These are phyloP conservation scores for Callospermophilus lateralis DNA, from an alignment of 2,113 vertebrate species.

Conservation along the genomic window DNA sequence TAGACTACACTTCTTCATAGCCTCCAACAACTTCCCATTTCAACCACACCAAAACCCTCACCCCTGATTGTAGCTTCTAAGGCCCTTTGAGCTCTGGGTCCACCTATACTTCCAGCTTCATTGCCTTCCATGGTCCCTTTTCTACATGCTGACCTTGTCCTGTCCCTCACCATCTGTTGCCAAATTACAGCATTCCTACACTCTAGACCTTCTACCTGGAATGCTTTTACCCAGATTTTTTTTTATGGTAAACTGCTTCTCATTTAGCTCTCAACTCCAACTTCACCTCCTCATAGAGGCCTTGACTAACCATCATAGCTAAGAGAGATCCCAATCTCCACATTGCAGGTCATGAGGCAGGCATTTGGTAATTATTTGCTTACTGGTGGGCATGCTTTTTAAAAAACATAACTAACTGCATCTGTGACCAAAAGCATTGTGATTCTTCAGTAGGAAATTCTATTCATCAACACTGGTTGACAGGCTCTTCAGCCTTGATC, in stretches of 20 bases:
- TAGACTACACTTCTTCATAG: neutral
- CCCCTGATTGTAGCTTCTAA: neutral
- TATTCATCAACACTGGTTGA: conserved; percentile 46
- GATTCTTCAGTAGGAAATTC: conserved; percentile 42
- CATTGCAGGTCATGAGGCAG: neutral
- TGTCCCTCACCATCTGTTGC: neutral
- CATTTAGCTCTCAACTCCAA: neutral
- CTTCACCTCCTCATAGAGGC: neutral
- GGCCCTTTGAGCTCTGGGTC: neutral
- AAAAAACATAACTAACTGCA: conserved; percentile 18
- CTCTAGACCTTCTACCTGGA: neutral
- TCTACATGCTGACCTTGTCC: neutral
- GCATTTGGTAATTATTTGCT: neutral
- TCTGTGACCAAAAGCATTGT: conserved; percentile 32
- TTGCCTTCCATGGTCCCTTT: neutral
- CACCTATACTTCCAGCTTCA: neutral
- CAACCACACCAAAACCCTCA: neutral
- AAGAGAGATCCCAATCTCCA: neutral
- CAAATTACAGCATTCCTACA: neutral
- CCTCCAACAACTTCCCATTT: neutral
- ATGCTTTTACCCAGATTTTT: neutral
- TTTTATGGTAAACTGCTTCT: neutral
- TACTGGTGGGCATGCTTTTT: neutral
- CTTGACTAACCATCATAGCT: neutral
- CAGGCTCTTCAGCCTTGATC: conserved; percentile 60